phyloP scores from a whole-genome alignment of 1,140 invertebrate species.

The Mamestra configurata region DNA sequence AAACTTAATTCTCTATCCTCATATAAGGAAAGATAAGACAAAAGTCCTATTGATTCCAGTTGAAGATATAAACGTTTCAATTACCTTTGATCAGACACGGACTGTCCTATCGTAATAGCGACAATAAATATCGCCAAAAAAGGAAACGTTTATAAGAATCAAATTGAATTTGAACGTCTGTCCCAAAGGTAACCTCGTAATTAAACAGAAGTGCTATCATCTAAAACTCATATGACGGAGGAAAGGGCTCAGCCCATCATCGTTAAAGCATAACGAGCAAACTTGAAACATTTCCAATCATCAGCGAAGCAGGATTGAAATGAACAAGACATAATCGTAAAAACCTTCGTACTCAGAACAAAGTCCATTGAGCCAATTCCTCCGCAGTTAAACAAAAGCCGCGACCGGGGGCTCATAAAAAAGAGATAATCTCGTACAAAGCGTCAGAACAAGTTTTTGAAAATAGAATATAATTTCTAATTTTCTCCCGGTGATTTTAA shows the following conservation, averaged over 20 bases:
- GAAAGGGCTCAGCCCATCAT: constrained; percentile 35
- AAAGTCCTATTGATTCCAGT: background rate
- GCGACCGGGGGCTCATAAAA: constrained; percentile 86
- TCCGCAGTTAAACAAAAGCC: constrained; percentile 80
- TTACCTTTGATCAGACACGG: background rate
- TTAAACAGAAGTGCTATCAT: constrained; percentile 20
- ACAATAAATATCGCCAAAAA: background rate
- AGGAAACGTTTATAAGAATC: background rate
- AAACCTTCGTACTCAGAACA: constrained; percentile 70
- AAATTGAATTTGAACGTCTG: constrained; percentile 36
- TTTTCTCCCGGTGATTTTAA: constrained; percentile 87
- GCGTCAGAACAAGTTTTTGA: constrained; percentile 86
- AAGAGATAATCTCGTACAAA: constrained; percentile 86
- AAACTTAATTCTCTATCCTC: background rate
- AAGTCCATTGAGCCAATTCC: constrained; percentile 84
- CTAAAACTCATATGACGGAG: constrained; percentile 22
- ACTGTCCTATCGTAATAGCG: background rate
- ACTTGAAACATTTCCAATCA: constrained; percentile 74
- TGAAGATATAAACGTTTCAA: constrained; percentile 1
- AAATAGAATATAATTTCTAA: constrained; percentile 89
- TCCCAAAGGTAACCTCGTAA: background rate
- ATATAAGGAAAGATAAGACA: background rate
- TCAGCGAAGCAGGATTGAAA: constrained; percentile 69
- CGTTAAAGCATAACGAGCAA: constrained; percentile 59
- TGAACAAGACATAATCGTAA: constrained; percentile 80